These are phyloP conservation scores for Trachemys scripta DNA, from an alignment of 2,113 vertebrate genomes.

Conservation along the genomic window DNA sequence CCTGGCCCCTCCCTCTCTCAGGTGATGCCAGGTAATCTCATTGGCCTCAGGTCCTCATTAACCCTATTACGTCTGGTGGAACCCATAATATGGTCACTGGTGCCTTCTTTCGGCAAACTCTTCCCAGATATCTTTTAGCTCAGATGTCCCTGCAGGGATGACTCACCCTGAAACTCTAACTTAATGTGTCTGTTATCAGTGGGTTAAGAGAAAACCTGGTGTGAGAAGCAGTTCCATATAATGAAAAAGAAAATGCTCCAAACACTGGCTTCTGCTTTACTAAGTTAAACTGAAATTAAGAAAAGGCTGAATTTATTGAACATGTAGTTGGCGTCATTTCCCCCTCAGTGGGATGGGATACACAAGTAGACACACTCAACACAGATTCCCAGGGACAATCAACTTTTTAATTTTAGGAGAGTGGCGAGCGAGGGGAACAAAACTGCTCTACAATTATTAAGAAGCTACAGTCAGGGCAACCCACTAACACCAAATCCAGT, in stretches of 20 bases:
- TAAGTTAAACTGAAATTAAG: not conserved
- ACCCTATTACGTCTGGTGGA: not conserved
- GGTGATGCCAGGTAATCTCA: not conserved
- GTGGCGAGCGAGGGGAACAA: not conserved
- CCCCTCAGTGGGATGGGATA: not conserved
- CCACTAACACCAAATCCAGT: not conserved
- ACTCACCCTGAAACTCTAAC: not conserved
- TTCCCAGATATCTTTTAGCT: not conserved
- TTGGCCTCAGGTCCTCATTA: not conserved
- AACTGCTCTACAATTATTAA: not conserved
- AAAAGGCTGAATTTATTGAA: not conserved
- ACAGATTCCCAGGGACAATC: not conserved
- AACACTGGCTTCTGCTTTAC: not conserved
- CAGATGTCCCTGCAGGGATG: accelerated
- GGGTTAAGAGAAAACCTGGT: not conserved
- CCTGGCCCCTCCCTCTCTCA: not conserved
- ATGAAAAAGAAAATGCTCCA: not conserved
- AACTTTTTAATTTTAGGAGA: not conserved
- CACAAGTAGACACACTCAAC: not conserved
- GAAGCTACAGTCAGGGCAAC: not conserved
- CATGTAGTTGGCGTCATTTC: not conserved
- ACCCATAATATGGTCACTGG: not conserved
- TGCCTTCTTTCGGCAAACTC: not conserved
- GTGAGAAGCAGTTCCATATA: not conserved
- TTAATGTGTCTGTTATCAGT: not conserved